phyloP scores from a whole-genome alignment of 2,797 vertebrate species.

The Syngnathus acus region DNA sequence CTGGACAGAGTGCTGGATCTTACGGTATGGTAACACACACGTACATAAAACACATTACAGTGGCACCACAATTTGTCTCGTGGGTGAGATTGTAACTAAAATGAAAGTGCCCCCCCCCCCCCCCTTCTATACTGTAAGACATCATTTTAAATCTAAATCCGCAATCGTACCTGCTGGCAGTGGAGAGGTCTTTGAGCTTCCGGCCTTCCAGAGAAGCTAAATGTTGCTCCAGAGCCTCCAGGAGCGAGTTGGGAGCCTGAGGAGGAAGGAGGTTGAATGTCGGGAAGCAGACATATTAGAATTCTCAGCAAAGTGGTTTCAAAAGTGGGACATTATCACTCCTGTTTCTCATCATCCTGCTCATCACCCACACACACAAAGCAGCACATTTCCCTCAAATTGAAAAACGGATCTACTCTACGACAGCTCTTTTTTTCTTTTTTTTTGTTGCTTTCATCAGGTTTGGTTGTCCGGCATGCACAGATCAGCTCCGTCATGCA shows the following conservation, averaged over 20 bases:
- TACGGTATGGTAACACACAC: constrained; percentile 8
- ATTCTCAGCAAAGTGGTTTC: constrained; percentile 14
- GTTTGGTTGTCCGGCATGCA: constrained; percentile 72
- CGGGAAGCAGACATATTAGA: constrained; percentile 30
- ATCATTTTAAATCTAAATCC: neutral
- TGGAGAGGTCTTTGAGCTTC: constrained; percentile 82
- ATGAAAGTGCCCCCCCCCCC: too few species aligned
- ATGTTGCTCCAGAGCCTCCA: constrained; percentile 92
- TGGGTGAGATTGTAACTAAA: too few species aligned
- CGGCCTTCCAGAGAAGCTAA: constrained; percentile 90
- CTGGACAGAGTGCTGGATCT: constrained; percentile 81
- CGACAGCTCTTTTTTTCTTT: constrained; percentile 19
- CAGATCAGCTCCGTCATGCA: constrained; percentile 68
- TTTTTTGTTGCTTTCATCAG: constrained; percentile 59
- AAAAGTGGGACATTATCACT: constrained; percentile 29
- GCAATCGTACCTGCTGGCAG: constrained; percentile 75
- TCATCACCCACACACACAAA: constrained; percentile 34
- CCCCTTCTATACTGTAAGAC: neutral
- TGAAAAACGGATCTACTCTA: constrained; percentile 32
- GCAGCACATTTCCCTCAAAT: constrained; percentile 49
- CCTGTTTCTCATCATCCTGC: constrained; percentile 21
- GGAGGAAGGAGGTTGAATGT: constrained; percentile 2
- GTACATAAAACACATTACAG: neutral
- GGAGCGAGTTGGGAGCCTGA: constrained; percentile 86
- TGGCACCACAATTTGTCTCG: neutral